phyloP scores from a whole-genome alignment of 2,797 vertebrate species.

The Chromis chromis region DNA sequence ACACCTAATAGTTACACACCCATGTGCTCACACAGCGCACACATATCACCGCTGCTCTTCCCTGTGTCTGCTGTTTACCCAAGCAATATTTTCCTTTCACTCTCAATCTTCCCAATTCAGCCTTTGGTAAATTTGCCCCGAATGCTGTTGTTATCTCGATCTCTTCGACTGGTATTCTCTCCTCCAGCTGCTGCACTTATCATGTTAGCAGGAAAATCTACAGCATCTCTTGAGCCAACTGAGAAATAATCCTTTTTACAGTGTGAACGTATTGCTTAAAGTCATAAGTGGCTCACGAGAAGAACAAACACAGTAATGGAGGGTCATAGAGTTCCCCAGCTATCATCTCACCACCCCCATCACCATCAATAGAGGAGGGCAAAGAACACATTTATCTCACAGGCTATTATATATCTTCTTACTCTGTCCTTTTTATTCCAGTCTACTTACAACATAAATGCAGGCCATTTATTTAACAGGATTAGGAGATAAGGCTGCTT shows the following conservation, averaged over 20 bases:
- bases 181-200: conserved; percentile 42
- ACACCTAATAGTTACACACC: conserved; percentile 13
- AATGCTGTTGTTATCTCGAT: conserved; percentile 34
- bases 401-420: conserved; percentile 54
- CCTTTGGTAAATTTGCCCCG: conserved; percentile 57
- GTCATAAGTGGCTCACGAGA: conserved; percentile 51
- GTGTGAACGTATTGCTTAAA: conserved; percentile 42
- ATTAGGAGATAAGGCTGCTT: conserved; percentile 77
- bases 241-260: conserved; percentile 58
- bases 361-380: conserved; percentile 47
- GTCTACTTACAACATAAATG: conserved; percentile 76
- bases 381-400: conserved; percentile 68
- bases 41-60: conserved; percentile 11
- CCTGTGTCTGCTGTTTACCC: conserved; percentile 15
- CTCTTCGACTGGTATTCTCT: conserved; percentile 18
- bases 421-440: conserved; percentile 58
- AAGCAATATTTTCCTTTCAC: conserved; percentile 30
- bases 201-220: conserved; percentile 43
- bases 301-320: conserved; percentile 44
- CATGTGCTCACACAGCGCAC: conserved; percentile 1
- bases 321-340: conserved; percentile 49
- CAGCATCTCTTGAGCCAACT: conserved; percentile 34
- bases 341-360: conserved; percentile 60
- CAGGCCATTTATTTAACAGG: conserved; percentile 78
- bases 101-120: conserved; percentile 42